These are phyloP conservation scores for Carterocephalus palaemon DNA, from an alignment of 2,888 invertebrate genomes.

Conservation along the genomic window DNA sequence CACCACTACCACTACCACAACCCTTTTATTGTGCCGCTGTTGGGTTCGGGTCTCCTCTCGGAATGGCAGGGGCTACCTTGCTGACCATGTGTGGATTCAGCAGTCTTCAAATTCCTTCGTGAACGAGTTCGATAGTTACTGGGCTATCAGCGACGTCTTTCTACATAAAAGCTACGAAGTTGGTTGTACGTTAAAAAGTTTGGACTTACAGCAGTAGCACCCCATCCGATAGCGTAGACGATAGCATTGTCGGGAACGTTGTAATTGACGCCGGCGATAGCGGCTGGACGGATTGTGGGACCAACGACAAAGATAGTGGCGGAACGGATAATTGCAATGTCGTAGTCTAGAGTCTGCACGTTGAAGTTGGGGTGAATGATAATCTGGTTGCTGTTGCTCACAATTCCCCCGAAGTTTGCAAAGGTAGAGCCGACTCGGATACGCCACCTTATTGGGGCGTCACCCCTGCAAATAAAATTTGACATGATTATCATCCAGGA, in stretches of 20 bases:
- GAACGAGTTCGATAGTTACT: too few relatives aligned
- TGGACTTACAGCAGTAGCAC: slow-evolving; percentile 13
- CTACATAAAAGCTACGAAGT: too few relatives aligned
- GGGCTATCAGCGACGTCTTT: too few relatives aligned
- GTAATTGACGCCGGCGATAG: slow-evolving; percentile 10
- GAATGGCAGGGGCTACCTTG: too few relatives aligned
- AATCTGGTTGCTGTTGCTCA: slow-evolving; percentile 24
- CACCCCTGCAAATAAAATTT: slow-evolving; percentile 9
- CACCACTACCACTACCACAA: too few relatives aligned
- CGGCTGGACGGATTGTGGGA: slow-evolving; percentile 34
- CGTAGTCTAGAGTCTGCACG: slow-evolving; percentile 32
- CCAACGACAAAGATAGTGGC: slow-evolving; percentile 34
- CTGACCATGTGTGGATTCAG: too few relatives aligned
- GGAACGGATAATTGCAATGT: slow-evolving; percentile 48
- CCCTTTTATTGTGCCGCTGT: too few relatives aligned
- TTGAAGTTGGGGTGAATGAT: slow-evolving; percentile 38
- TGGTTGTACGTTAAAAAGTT: too few relatives aligned
- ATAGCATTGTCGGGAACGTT: slow-evolving; percentile 1
- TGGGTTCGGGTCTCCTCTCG: too few relatives aligned
- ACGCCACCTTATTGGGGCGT: slow-evolving; percentile 4
- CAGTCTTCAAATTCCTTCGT: too few relatives aligned
- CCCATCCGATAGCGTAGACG: slow-evolving; percentile 20
- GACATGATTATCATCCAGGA: too few relatives aligned
- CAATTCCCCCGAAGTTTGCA: slow-evolving; percentile 13
- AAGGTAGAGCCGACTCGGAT: slow-evolving; percentile 11